Base-by-base conservation (phyloP, 92 coral and sea anemone genomes). In the Siderastrea siderea region DNA sequence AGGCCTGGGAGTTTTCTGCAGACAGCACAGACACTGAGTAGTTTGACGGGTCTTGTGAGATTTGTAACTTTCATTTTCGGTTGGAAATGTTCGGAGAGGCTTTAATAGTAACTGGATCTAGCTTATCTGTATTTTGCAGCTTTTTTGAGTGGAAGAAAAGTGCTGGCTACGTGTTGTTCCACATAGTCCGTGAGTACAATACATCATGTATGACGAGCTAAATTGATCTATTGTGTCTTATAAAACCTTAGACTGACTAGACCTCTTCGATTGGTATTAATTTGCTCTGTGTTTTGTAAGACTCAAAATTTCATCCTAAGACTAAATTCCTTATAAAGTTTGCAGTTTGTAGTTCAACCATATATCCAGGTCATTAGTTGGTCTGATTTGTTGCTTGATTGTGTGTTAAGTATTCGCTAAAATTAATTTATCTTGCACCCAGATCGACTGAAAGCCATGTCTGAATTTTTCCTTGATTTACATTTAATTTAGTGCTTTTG, bases 141-240 rank as follows among this genome's bases (percentile, higher is more conserved):
- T 19, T 77, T 65, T 93, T 81, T 83, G 91, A 93, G 59, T 86
- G 78, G 63, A 88, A 84, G 60, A 61, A 90, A 79, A 89, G 93
- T 16, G 88, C 83, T 63, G 96, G 96, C 73, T 95, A 85, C 66
- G 89, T 71, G 9, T 7, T 91, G 8, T 95, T 95, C 71, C 98
- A 95, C 81, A 55, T 74, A 38, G 73, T 91, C 2, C 64, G 98
- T 95, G 63, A 93, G 96, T 88, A 64, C 7, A 74, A 45, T 19
- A 6, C 49, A 26, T 10, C 43, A 19, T 38, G 57, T 1, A 19
- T 74, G 3, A 3, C 1, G 12, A 15, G 38, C 38, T 26, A 26
- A 26, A 26, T 26, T 26, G 38, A 26, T 26, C 38, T 26, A 26
- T 26, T 26, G 38, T 26, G 38, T 26, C 38, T 26, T 26, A 26